Conservation (phyloP, 1,140 invertebrate species). For the Drosophila seguyi region DNA sequence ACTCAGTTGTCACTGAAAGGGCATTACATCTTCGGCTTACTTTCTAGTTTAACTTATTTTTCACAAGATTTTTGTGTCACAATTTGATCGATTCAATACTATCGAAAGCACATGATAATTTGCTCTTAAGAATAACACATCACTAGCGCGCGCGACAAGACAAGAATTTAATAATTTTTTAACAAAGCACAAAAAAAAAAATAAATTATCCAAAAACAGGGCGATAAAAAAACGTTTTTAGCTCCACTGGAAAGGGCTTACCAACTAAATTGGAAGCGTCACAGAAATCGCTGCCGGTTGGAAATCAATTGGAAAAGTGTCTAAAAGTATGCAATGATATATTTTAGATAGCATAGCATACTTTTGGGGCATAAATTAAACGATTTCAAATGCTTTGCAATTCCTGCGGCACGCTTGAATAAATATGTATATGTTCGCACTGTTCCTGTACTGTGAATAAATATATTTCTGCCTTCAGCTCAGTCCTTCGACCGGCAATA, state of each 20-base stretch:
- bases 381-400: not conserved
- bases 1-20: constrained; percentile 2
- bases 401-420: constrained; percentile 22
- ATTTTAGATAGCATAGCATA: not conserved
- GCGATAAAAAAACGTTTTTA: not conserved
- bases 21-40: not conserved
- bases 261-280: constrained; percentile 8
- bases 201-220: not conserved
- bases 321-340: not conserved
- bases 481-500: constrained; percentile 85
- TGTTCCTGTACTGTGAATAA: constrained; percentile 30
- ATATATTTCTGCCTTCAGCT: constrained; percentile 14
- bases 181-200: too few relatives aligned
- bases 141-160: not conserved
- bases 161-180: not conserved
- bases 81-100: constrained; percentile 10
- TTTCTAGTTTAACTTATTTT: constrained; percentile 5
- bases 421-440: constrained; percentile 34
- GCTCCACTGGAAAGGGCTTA: constrained; percentile 30
- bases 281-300: not conserved
- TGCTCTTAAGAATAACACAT: constrained; percentile 6
- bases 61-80: constrained; percentile 17
- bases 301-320: not conserved
- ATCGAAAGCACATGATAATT: constrained; percentile 10
- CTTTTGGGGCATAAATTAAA: not conserved